Percentiles rank a stretch among this genome's conserved stretches.
These are phyloP conservation scores for Psephotus haematonotus DNA, from an alignment of 2,113 vertebrate genomes.

Conservation along the genomic window DNA sequence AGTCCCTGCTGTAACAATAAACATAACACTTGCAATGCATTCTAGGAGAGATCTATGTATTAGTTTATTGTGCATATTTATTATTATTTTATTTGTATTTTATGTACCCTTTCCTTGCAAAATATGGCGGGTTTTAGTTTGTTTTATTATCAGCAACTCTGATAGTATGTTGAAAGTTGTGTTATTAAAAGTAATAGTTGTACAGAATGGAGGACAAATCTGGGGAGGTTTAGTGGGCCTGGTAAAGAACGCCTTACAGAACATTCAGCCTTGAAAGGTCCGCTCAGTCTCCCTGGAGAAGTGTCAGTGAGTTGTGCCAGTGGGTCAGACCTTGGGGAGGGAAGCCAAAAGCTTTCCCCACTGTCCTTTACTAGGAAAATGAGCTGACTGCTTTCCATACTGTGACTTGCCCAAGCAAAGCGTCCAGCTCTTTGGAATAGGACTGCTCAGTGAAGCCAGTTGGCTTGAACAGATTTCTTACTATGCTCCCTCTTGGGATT, in stretches of 20 bases:
- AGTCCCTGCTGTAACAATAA: not conserved
- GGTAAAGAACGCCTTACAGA: not conserved
- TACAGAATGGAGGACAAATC: not conserved
- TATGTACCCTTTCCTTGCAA: not conserved
- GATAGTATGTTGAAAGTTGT: not conserved
- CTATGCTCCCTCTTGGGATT: not conserved
- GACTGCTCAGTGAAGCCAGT: not conserved
- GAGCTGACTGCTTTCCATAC: not conserved
- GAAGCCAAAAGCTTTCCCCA: not conserved
- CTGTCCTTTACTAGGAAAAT: not conserved
- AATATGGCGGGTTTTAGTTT: not conserved
- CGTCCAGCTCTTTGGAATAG: not conserved
- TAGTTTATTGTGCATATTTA: not conserved
- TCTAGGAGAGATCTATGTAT: not conserved
- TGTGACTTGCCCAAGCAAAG: not conserved
- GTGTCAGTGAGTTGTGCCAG: not conserved
- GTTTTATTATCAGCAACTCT: not conserved
- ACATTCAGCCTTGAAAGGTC: not conserved
- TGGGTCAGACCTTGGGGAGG: not conserved
- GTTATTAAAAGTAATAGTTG: not conserved
- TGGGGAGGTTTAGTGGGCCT: not conserved
- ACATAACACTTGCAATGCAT: not conserved
- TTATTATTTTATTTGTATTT: not conserved
- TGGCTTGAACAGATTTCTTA: not conserved
- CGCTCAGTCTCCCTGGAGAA: not conserved